A percentile compares a stretch with the other conserved stretches of the same genome.
Conservation (phyloP, 2,113 vertebrate genomes). For the Sinocyclocheilus anophthalmus region DNA sequence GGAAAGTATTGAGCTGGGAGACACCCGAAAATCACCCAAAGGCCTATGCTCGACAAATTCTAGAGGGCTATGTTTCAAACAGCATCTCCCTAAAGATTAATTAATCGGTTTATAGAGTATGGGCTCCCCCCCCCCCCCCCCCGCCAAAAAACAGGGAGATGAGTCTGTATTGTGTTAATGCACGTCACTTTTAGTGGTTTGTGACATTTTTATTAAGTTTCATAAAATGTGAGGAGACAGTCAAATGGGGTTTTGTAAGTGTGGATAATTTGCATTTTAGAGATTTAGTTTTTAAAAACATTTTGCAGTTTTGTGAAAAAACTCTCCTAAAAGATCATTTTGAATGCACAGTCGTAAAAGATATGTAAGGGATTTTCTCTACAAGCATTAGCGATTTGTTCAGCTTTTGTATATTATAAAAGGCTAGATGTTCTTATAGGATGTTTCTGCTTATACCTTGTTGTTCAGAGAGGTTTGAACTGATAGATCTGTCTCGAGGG, state of each 20-base stretch:
- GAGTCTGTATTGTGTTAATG: slow-evolving; percentile 26
- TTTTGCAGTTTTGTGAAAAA: background rate
- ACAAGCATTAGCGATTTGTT: background rate
- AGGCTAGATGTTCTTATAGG: background rate
- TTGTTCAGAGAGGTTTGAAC: background rate
- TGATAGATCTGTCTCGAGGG: background rate
- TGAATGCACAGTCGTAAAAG: background rate
- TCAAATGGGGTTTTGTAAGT: background rate
- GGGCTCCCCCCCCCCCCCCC: too few species aligned
- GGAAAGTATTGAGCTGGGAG: too few species aligned
- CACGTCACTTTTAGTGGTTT: slow-evolving; percentile 8
- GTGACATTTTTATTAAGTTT: slow-evolving; percentile 41
- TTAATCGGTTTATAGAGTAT: slow-evolving; percentile 39
- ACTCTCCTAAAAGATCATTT: background rate
- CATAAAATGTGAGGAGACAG: background rate
- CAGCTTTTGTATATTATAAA: background rate
- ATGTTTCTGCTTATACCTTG: background rate
- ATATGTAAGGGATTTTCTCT: background rate
- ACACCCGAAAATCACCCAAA: slow-evolving; percentile 52
- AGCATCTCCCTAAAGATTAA: slow-evolving; percentile 44
- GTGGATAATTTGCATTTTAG: background rate
- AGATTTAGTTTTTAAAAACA: background rate
- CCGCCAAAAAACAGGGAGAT: slow-evolving; percentile 30
- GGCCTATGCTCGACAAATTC: slow-evolving; percentile 54
- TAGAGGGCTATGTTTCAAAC: slow-evolving; percentile 35